A percentile compares a stretch with the other conserved stretches of the same genome.
phyloP scores from a whole-genome alignment of 2,797 vertebrate species.

The Ptychadena robeensis region DNA sequence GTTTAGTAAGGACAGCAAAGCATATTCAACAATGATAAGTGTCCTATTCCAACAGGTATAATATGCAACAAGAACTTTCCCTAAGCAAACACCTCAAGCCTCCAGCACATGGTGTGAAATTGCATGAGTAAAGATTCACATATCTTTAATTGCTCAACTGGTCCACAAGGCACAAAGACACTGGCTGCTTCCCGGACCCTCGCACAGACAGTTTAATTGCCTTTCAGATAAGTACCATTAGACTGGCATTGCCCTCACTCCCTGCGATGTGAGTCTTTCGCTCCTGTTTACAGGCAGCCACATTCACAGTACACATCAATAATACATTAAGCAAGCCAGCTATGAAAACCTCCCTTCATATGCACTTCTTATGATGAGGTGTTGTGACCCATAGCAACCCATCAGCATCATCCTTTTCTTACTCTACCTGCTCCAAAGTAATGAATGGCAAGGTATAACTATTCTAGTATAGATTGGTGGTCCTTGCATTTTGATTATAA shows the following conservation, averaged over 20 bases:
- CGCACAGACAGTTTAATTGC: constrained; percentile 9
- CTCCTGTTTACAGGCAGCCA: constrained; percentile 38
- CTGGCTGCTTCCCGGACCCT: neutral
- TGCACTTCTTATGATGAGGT: neutral
- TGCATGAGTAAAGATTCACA: neutral
- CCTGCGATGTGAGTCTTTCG: constrained; percentile 13
- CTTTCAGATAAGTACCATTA: constrained; percentile 14
- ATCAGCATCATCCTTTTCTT: neutral
- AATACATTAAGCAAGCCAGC: constrained; percentile 49
- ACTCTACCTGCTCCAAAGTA: neutral
- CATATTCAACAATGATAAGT: too few species aligned
- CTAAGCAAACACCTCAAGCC: neutral
- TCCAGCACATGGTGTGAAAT: neutral
- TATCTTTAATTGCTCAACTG: neutral
- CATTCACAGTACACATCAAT: constrained; percentile 42
- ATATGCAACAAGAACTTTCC: neutral
- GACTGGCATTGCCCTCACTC: constrained; percentile 1
- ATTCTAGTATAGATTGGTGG: too few species aligned
- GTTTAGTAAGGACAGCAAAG: neutral
- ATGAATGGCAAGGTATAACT: neutral
- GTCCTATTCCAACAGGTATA: too few species aligned
- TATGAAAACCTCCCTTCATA: constrained; percentile 23
- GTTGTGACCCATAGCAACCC: neutral
- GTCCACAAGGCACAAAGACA: neutral
- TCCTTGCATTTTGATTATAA: neutral